Base-by-base conservation (phyloP, 2,888 invertebrate species). In the Apamea epomidion region DNA sequence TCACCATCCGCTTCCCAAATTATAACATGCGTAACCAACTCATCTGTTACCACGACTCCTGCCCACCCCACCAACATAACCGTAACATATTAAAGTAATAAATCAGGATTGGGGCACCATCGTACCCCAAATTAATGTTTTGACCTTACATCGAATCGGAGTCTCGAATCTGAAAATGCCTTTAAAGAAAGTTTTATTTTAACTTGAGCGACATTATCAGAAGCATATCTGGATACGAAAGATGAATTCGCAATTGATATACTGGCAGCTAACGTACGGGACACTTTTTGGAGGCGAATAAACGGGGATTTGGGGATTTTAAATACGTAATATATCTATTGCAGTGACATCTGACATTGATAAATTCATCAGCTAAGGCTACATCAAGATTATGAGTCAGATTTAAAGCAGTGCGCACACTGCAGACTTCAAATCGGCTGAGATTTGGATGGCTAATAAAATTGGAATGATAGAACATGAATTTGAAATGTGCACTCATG, bases 51-150 rank as follows among this genome's bases (percentile, higher is more conserved):
- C 69, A 73, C 73, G 67, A 69, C 29, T 70, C 58, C 82, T 88
- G 88, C 86, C 83, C 78, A 88, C 88, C 88, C 86, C 74, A 78
- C 76, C 48, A 85, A 82, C 75, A 88, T 76, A 83, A 83, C 76
- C 82, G 82, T 83, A 87, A 89, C 88, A 86, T 86, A 90, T 87
- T 89, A 88, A 90, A 85, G 76, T 67, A 74, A 87, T 89, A 90
- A 89, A 90, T 89, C 88, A 89, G 83, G 80, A 85, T 87, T 85
- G 76, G 80, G 82, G 81, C 54, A 80, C 75, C 72, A 74, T 78
- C 83, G 87, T 82, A 78, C 74, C 90, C 81, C 62, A 81, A 90
- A 90, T 90, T 90, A 90, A 89, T 90, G 89, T 87, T 85, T 88
- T 83, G 87, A 90, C 90, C 90, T 88, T 73, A 68, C 81, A 78